These are phyloP conservation scores for Psylliodes chrysocephalus DNA, from an alignment of 2,888 invertebrate genomes.

Conservation along the genomic window DNA sequence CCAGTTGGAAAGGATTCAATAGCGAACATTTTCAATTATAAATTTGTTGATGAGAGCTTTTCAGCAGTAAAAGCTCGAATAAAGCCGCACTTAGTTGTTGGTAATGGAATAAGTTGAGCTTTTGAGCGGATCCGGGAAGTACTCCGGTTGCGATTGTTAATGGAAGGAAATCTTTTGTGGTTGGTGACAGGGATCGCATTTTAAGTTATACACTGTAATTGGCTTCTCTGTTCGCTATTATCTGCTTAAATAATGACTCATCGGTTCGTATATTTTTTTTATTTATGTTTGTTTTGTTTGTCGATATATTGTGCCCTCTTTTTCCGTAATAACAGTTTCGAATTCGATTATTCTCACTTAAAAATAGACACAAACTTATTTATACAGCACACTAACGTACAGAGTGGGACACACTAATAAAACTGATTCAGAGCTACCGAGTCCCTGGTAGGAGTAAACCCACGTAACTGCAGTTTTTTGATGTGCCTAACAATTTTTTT, in stretches of 20 bases:
- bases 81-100: constrained; percentile 46
- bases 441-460: too few species aligned
- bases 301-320: too few species aligned
- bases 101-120: constrained; percentile 44
- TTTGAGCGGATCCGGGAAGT: constrained; percentile 37
- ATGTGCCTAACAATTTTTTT: too few species aligned
- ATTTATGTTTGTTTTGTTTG: constrained; percentile 1
- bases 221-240: constrained; percentile 12
- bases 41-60: constrained; percentile 46
- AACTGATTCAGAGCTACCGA: too few species aligned
- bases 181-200: constrained; percentile 22
- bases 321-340: too few species aligned
- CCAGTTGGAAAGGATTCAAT: constrained; percentile 42
- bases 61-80: constrained; percentile 46
- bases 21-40: constrained; percentile 47
- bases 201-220: constrained; percentile 20
- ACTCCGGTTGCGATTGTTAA: constrained; percentile 36
- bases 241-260: constrained; percentile 6
- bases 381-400: too few species aligned
- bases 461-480: too few species aligned
- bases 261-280: constrained; percentile 5
- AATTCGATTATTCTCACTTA: too few species aligned
- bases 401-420: too few species aligned
- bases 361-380: too few species aligned
- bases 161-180: constrained; percentile 41